A percentile compares a stretch with the other conserved stretches of the same genome.
Evolutionary conservation across 2,113 vertebrate genomes (phyloP).

Genomic region (Charadrius vociferus): DNA sequence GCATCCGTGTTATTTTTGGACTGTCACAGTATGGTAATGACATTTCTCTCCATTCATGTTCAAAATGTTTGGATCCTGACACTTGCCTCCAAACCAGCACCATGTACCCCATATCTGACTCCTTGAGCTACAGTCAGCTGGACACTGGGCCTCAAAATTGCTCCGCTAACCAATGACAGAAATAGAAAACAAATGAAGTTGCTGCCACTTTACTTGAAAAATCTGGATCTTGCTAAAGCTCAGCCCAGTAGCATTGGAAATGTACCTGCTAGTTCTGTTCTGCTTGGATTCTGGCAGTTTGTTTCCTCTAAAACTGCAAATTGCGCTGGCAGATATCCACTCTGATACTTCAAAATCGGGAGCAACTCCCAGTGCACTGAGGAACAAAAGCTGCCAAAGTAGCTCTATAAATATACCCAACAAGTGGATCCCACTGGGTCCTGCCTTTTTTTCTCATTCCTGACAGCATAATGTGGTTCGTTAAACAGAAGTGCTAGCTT

Average conservation of each 20-base stretch:
- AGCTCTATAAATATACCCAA: conserved; percentile 18
- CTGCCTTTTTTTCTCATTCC: not conserved
- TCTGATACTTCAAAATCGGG: not conserved
- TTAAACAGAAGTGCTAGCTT: not conserved
- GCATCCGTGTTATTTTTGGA: not conserved
- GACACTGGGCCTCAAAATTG: not conserved
- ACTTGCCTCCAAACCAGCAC: not conserved
- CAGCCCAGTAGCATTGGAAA: not conserved
- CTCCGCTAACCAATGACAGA: not conserved
- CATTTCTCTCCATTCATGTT: not conserved
- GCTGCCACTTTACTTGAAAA: not conserved
- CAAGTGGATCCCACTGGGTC: not conserved
- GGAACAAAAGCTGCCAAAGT: conserved; percentile 2
- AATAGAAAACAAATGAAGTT: not conserved
- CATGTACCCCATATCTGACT: fast-evolving
- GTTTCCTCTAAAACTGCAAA: not conserved
- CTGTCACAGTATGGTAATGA: not conserved
- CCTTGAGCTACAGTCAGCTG: not conserved
- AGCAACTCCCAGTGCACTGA: not conserved
- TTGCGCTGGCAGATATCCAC: not conserved
- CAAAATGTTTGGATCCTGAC: not conserved
- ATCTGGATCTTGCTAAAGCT: not conserved
- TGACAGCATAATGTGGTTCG: not conserved
- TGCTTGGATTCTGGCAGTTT: not conserved
- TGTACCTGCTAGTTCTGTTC: not conserved